Conservation (phyloP, 2,113 vertebrate genomes). For the Tachuris rubrigastra region DNA sequence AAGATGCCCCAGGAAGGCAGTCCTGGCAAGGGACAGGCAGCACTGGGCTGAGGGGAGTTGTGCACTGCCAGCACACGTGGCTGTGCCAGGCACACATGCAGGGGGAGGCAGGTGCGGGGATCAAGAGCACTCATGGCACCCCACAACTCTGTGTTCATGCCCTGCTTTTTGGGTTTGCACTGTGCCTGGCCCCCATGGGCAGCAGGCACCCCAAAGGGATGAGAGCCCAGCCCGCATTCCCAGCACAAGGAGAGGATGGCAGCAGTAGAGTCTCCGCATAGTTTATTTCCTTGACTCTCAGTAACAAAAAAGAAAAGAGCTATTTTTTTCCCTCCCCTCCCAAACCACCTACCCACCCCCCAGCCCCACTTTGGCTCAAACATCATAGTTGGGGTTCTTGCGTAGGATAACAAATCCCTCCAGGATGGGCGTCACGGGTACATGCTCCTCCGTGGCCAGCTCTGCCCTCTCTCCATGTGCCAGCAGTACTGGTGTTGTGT, state of each 20-base stretch:
- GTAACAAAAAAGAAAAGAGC: constrained; percentile 69
- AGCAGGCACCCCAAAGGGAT: too few species aligned
- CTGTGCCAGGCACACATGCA: background rate
- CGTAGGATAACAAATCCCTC: constrained; percentile 98
- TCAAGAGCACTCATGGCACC: background rate
- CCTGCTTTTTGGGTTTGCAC: too few species aligned
- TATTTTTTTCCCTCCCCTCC: background rate
- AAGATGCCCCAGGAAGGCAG: accelerated
- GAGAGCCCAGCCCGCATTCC: background rate
- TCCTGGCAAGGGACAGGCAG: background rate
- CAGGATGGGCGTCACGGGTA: constrained; percentile 93
- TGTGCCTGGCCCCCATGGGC: accelerated
- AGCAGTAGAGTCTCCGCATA: background rate
- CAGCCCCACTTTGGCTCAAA: constrained; percentile 48
- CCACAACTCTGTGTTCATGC: accelerated
- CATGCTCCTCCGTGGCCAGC: constrained; percentile 94
- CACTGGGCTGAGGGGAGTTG: background rate
- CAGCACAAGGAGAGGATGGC: background rate
- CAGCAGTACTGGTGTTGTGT: constrained; percentile 94
- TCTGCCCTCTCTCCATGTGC: constrained; percentile 95
- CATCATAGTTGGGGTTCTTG: constrained; percentile 96
- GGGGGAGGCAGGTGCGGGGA: background rate
- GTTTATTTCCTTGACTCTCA: constrained; percentile 51
- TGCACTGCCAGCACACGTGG: background rate
- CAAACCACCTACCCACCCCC: background rate